A percentile compares a stretch with the other conserved stretches of the same genome.
These are phyloP conservation scores for Brachionus calyciflorus DNA, from an alignment of 1,140 invertebrate species.

Conservation along the genomic window DNA sequence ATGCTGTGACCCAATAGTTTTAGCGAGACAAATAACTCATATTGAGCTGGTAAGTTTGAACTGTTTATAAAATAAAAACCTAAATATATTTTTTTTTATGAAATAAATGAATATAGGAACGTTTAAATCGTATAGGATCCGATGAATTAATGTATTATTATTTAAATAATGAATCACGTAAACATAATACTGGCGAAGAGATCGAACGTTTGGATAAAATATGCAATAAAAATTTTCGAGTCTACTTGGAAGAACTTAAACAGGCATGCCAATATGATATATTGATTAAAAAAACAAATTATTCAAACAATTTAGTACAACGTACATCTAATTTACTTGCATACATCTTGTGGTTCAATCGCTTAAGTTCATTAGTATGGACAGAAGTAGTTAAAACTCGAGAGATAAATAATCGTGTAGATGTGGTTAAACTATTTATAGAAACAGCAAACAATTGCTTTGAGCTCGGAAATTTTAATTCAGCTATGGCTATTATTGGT, in stretches of 20 bases:
- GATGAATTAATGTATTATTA: slow-evolving; percentile 35
- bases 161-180: not conserved
- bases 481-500: not conserved
- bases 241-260: slow-evolving; percentile 26
- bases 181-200: no score
- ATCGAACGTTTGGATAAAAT: not conserved
- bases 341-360: slow-evolving; percentile 31
- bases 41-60: not conserved
- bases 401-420: not conserved
- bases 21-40: slow-evolving; percentile 10
- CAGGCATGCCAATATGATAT: not conserved
- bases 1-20: not conserved
- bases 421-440: not conserved
- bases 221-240: slow-evolving; percentile 19
- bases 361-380: not conserved
- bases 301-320: not conserved
- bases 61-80: not conserved
- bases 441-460: not conserved
- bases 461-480: slow-evolving; percentile 29
- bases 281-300: not conserved
- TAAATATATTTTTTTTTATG: not conserved
- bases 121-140: not conserved
- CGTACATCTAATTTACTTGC: slow-evolving; percentile 23
- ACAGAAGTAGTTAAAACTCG: slow-evolving; percentile 3
- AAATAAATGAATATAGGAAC: not conserved